Percentiles rank a stretch among this genome's conserved stretches.
Conservation (phyloP, 92 coral and sea anemone genomes). For the Palythoa grandis region DNA sequence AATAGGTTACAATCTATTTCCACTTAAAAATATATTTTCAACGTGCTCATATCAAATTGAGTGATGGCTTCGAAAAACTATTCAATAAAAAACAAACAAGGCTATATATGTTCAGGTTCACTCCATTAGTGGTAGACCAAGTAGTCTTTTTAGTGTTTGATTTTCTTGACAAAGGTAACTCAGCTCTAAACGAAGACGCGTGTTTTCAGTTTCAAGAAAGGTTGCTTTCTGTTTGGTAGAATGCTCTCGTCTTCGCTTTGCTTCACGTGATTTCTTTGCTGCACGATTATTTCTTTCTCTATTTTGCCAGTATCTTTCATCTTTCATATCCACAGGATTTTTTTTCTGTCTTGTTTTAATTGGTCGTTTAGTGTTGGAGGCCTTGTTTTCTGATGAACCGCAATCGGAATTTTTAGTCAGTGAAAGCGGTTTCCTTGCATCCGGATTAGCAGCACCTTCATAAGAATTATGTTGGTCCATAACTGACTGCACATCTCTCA, state of each 20-base stretch:
- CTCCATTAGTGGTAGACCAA: not conserved
- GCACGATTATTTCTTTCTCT: constrained; percentile 8
- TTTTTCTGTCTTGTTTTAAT: not conserved
- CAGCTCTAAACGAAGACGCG: constrained; percentile 13
- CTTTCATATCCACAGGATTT: constrained; percentile 2
- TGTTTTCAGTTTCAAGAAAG: constrained; percentile 17
- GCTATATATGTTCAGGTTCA: not conserved
- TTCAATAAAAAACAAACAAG: too few relatives aligned
- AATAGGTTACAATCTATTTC: too few relatives aligned
- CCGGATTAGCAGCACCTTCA: not conserved
- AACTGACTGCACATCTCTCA: not conserved
- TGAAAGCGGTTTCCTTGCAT: too few relatives aligned
- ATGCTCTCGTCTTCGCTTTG: not conserved
- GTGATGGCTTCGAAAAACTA: too few relatives aligned
- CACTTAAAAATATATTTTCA: too few relatives aligned
- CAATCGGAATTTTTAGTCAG: not conserved
- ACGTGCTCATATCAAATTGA: too few relatives aligned
- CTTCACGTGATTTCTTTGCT: constrained; percentile 16
- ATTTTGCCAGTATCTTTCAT: constrained; percentile 3
- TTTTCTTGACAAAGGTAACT: constrained; percentile 22
- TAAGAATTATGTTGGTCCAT: not conserved
- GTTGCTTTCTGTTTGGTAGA: constrained; percentile 1
- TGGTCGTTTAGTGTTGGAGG: not conserved
- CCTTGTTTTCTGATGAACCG: not conserved
- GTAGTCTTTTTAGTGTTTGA: not conserved